Conservation (phyloP, 2,888 invertebrate genomes). For the Nomada lathburiana region DNA sequence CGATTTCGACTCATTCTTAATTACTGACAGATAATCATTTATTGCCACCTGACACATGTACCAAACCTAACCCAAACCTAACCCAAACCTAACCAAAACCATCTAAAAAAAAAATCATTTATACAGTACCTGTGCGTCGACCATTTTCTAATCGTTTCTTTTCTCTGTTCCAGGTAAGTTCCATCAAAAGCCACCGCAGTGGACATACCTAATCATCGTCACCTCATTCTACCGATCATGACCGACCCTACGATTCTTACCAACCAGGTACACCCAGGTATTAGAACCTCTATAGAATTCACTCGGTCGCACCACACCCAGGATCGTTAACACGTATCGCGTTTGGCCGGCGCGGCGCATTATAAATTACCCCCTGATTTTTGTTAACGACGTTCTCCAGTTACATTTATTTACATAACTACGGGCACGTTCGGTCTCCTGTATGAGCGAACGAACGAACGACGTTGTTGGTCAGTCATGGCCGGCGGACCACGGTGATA, state of each 20-base stretch:
- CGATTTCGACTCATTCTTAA: no score
- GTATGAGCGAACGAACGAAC: conserved; percentile 33
- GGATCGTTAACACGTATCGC: conserved; percentile 58
- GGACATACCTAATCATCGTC: conserved; percentile 30
- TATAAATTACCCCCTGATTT: conserved; percentile 60
- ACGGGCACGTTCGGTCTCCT: conserved; percentile 14
- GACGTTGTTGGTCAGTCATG: not conserved
- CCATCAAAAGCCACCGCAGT: not conserved
- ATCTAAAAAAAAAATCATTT: not conserved
- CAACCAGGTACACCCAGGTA: not conserved
- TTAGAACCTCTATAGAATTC: conserved; percentile 26
- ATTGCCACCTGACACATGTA: no score
- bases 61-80: no score
- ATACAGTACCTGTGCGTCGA: not conserved
- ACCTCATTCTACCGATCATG: not conserved
- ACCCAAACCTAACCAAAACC: no score
- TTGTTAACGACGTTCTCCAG: conserved; percentile 37
- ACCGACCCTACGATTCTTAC: conserved; percentile 24
- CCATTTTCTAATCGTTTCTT: not conserved
- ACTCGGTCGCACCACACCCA: conserved; percentile 58
- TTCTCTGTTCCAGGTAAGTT: conserved; percentile 56
- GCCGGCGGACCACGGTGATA: not conserved
- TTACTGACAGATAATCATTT: no score
- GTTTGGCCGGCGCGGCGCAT: conserved; percentile 32
- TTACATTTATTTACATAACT: conserved; percentile 60